Percentiles rank a stretch among this genome's conserved stretches.
Evolutionary conservation across 2,797 vertebrate genomes (phyloP).

Genomic region (Trachurus trachurus): DNA sequence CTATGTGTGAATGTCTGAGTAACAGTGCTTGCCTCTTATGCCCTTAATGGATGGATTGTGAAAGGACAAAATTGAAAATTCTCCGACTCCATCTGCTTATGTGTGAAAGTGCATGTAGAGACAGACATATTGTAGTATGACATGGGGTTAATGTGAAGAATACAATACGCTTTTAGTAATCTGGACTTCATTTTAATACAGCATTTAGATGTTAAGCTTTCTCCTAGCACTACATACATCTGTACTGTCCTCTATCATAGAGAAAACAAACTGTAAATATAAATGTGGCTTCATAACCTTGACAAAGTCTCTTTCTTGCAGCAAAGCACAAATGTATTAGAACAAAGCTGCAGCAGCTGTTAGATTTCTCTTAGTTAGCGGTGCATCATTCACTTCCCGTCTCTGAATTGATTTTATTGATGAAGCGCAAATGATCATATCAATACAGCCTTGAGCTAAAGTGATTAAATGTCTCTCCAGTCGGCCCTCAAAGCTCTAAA

Average conservation of each 20-base stretch:
- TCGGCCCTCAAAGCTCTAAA: constrained; percentile 15
- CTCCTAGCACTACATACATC: background rate
- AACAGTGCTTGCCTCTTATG: background rate
- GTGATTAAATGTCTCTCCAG: background rate
- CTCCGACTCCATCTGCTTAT: constrained; percentile 8
- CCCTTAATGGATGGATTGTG: constrained; percentile 4
- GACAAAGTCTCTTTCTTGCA: background rate
- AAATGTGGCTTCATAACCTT: background rate
- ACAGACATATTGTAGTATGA: constrained; percentile 10
- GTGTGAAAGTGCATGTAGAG: constrained; percentile 17
- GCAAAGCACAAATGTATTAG: background rate
- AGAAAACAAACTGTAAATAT: background rate
- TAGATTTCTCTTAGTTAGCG: background rate
- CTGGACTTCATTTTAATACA: background rate
- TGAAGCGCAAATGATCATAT: constrained; percentile 33
- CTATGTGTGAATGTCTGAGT: background rate
- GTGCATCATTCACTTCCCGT: background rate
- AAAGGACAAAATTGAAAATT: constrained; percentile 23
- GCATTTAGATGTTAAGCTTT: background rate
- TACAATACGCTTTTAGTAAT: too few species aligned
- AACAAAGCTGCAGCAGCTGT: background rate
- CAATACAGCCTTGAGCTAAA: constrained; percentile 42
- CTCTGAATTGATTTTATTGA: constrained; percentile 26
- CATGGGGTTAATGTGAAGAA: background rate
- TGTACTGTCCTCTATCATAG: background rate